Evolutionary conservation across 2,113 vertebrate genomes (phyloP).

Genomic region (Podarcis raffonei): DNA sequence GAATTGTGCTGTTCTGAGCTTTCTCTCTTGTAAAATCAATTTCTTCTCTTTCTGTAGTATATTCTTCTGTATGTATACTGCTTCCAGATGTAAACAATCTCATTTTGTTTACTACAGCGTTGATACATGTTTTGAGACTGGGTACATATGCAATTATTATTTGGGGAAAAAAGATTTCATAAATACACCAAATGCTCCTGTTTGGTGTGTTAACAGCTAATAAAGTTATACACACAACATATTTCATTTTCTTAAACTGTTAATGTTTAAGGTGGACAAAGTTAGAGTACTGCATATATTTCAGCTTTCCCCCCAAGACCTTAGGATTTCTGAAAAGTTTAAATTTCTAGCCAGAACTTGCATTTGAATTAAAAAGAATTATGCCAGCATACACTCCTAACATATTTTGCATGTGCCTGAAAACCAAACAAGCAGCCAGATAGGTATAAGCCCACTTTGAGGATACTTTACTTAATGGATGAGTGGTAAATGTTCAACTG

Average conservation of each 20-base stretch:
- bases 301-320: not conserved
- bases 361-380: not conserved
- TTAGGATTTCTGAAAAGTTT: not conserved
- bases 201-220: not conserved
- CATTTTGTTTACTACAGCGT: not conserved
- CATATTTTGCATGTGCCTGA: not conserved
- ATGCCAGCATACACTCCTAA: not conserved
- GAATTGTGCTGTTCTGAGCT: not conserved
- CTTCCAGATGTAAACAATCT: not conserved
- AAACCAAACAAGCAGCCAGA: not conserved
- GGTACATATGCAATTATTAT: not conserved
- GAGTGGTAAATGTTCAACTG: not conserved
- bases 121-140: not conserved
- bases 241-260: not conserved
- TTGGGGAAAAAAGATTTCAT: not conserved
- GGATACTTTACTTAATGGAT: not conserved
- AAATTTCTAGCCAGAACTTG: not conserved
- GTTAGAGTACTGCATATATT: not conserved
- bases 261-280: not conserved
- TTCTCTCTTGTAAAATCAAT: not conserved
- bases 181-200: not conserved
- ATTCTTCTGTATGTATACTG: not conserved
- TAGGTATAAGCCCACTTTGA: not conserved
- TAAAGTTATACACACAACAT: not conserved
- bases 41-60: not conserved